Conservation (phyloP, 1,140 invertebrate species). For the Holcopasites calliopsidis region DNA sequence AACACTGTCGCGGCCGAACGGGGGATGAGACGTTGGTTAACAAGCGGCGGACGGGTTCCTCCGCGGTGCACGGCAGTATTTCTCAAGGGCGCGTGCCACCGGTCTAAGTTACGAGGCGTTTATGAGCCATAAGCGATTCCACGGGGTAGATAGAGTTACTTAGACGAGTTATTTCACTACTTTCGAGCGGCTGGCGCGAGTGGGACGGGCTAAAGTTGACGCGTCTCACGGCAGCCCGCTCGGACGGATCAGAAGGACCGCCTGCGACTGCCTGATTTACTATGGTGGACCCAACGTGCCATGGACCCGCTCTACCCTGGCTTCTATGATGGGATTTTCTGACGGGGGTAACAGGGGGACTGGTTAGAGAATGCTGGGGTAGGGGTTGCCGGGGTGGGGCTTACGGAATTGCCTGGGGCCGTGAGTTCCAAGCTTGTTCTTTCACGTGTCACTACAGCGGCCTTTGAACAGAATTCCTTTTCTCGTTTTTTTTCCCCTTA, state of each 20-base stretch:
- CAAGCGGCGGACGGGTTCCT: not conserved
- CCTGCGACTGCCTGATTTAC: constrained; percentile 79
- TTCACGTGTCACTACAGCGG: constrained; percentile 24
- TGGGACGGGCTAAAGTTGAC: constrained; percentile 57
- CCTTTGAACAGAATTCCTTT: not conserved
- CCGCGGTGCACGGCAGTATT: constrained; percentile 52
- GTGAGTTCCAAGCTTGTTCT: constrained; percentile 24
- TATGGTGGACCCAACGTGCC: constrained; percentile 70
- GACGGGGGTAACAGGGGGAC: constrained; percentile 69
- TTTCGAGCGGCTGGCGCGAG: constrained; percentile 57
- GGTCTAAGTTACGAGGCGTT: constrained; percentile 77
- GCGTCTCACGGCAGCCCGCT: constrained; percentile 57
- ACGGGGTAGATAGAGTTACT: constrained; percentile 73
- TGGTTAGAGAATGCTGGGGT: constrained; percentile 65
- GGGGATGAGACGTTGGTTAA: not conserved
- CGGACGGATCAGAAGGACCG: constrained; percentile 79
- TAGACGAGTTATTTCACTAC: constrained; percentile 75
- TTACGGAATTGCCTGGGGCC: constrained; percentile 49
- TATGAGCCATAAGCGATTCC: constrained; percentile 78
- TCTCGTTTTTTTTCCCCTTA: not conserved
- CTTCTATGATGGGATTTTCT: constrained; percentile 69
- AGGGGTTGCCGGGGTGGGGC: constrained; percentile 71
- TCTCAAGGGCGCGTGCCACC: constrained; percentile 74
- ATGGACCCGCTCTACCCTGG: constrained; percentile 55
- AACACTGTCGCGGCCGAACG: not conserved